phyloP scores from a whole-genome alignment of 2,797 vertebrate species.

The Bradypus variegatus region DNA sequence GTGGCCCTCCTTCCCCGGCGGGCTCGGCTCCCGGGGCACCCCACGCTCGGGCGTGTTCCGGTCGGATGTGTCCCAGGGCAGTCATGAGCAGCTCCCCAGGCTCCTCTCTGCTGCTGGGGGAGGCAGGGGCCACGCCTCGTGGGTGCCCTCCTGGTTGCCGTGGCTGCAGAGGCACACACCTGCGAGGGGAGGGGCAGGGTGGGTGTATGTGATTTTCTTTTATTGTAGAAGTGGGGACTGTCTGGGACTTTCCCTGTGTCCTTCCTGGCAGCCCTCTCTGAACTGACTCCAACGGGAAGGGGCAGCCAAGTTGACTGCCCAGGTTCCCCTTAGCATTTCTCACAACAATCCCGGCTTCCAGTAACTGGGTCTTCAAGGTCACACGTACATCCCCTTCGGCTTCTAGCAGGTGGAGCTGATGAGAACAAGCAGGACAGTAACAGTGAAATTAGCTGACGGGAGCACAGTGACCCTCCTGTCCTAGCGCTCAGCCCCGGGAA shows the following conservation, averaged over 20 bases:
- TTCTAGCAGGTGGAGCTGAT: neutral
- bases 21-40: neutral
- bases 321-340: neutral
- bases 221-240: no score
- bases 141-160: neutral
- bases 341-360: neutral
- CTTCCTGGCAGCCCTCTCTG: neutral
- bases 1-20: neutral
- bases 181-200: neutral
- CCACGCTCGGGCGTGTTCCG: no score
- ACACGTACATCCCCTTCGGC: neutral
- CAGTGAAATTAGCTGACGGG: neutral
- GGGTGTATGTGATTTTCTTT: neutral
- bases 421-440: neutral
- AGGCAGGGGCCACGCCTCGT: neutral
- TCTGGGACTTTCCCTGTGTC: neutral
- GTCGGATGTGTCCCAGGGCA: neutral
- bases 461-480: accelerated
- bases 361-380: neutral
- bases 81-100: neutral
- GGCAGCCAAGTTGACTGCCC: neutral
- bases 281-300: neutral
- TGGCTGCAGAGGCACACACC: neutral
- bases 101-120: neutral
- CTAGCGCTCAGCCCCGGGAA: neutral